Percentiles rank a stretch among this genome's conserved stretches.
Evolutionary conservation across 2,797 vertebrate genomes (phyloP).

Genomic region (Schizopygopsis malacanthus): DNA sequence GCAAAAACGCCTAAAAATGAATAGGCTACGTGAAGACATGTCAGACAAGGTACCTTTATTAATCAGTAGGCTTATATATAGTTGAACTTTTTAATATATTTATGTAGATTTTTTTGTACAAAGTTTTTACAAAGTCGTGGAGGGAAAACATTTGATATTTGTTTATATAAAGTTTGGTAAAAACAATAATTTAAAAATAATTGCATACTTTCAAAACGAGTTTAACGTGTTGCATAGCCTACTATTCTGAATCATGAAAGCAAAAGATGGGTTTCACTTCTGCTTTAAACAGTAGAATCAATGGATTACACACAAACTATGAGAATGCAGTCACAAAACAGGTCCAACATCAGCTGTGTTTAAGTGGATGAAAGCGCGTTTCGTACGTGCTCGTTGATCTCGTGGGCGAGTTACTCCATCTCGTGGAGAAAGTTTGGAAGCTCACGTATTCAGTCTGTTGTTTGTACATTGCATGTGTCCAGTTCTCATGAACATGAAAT

Average conservation of each 20-base stretch:
- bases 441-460: neutral
- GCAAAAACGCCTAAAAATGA: neutral
- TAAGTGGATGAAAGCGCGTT: neutral
- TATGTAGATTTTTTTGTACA: neutral
- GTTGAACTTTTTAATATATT: neutral
- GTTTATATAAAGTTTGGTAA: neutral
- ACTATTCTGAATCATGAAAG: constrained; percentile 10
- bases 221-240: constrained; percentile 61
- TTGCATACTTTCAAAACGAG: constrained; percentile 51
- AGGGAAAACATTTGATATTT: neutral
- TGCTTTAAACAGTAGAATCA: constrained; percentile 67
- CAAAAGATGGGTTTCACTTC: constrained; percentile 71
- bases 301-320: constrained; percentile 62
- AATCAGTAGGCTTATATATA: neutral
- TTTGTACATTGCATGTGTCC: neutral
- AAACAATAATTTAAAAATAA: neutral
- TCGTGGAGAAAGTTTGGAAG: constrained; percentile 64
- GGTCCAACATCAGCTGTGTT: constrained; percentile 5
- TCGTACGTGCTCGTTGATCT: neutral
- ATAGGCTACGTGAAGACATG: neutral
- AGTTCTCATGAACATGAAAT: neutral
- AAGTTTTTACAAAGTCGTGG: neutral
- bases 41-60: neutral
- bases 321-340: constrained; percentile 62
- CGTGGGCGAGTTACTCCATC: constrained; percentile 75